Conservation (phyloP, 2,113 vertebrate species). For the Grammomys surdaster region DNA sequence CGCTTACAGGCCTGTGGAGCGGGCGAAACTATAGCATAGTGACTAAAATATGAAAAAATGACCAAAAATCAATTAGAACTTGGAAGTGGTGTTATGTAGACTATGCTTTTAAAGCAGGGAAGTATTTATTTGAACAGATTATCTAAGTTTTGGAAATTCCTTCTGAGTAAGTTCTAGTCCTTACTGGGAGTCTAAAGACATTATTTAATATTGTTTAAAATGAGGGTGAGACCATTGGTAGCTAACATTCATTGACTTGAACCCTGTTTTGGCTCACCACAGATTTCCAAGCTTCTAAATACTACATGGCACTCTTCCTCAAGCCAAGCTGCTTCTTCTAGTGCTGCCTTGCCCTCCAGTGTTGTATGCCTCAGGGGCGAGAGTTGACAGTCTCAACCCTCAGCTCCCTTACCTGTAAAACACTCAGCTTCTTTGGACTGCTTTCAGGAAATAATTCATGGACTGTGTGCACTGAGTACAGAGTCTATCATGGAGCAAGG, state of each 20-base stretch:
- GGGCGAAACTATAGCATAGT: background rate
- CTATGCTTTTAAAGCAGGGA: background rate
- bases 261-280: background rate
- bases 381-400: background rate
- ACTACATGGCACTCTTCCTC: background rate
- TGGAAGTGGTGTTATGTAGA: background rate
- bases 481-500: background rate
- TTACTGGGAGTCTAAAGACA: background rate
- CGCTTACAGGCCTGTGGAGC: background rate
- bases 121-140: background rate
- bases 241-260: background rate
- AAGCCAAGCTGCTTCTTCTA: background rate
- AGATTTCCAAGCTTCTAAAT: background rate
- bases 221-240: background rate
- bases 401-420: background rate
- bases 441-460: background rate
- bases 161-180: constrained; percentile 2
- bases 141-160: background rate
- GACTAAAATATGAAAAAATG: constrained; percentile 6
- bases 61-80: background rate
- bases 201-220: background rate
- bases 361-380: too few relatives aligned
- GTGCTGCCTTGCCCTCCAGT: background rate
- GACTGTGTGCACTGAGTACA: background rate
- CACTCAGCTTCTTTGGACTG: background rate